These are phyloP conservation scores for Rhinopomastus cyanomelas DNA, from an alignment of 2,113 vertebrate genomes.

Conservation along the genomic window DNA sequence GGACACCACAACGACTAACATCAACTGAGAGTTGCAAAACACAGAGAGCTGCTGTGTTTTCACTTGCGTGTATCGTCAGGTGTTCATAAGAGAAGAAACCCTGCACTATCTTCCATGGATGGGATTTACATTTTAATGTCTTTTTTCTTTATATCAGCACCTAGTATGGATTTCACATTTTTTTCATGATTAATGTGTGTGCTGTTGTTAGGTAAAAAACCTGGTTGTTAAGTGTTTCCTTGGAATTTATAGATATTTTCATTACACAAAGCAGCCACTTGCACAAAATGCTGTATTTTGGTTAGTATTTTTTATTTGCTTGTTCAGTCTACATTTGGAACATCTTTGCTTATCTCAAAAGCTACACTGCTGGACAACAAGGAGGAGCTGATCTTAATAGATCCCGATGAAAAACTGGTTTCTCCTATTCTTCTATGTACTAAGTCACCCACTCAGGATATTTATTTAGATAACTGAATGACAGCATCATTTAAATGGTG, in stretches of 20 bases:
- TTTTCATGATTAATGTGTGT: neutral
- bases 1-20: neutral
- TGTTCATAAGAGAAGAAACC: fast-evolving
- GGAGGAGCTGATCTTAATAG: neutral
- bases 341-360: neutral
- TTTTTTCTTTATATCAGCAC: neutral
- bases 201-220: neutral
- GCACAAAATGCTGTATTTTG: neutral
- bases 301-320: neutral
- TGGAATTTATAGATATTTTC: neutral
- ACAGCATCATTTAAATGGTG: neutral
- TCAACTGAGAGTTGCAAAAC: neutral
- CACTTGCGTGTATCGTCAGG: neutral
- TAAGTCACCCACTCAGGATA: neutral
- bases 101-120: neutral
- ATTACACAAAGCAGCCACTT: neutral
- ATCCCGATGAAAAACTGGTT: neutral
- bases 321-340: neutral
- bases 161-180: neutral
- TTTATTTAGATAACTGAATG: neutral
- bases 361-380: fast-evolving
- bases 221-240: neutral
- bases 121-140: neutral
- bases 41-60: neutral
- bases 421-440: neutral